Evolutionary conservation across 2,888 invertebrate genomes (phyloP).

Genomic region (Morpho achilles): DNA sequence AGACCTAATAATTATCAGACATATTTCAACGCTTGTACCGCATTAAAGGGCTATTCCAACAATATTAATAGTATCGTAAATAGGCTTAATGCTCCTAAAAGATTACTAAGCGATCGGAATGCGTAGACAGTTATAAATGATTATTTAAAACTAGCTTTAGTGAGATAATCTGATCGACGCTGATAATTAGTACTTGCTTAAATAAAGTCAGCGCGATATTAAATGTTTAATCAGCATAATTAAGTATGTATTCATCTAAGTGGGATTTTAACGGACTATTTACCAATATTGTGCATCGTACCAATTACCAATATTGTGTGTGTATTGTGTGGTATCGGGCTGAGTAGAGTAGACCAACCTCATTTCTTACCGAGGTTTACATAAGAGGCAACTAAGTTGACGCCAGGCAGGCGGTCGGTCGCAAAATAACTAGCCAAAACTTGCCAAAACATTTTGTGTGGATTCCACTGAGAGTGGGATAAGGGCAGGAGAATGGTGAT

Average conservation of each 20-base stretch:
- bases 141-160: constrained; percentile 6
- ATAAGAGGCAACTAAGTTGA: no score
- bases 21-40: constrained; percentile 18
- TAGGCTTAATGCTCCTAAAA: constrained; percentile 1
- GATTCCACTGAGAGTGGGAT: no score
- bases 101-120: constrained; percentile 8
- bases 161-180: constrained; percentile 4
- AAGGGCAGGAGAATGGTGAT: no score
- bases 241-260: background rate
- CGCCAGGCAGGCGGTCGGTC: no score
- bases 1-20: constrained; percentile 11
- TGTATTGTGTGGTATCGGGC: no score
- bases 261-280: background rate
- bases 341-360: no score
- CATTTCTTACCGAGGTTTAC: no score
- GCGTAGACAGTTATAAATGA: constrained; percentile 9
- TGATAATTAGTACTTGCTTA: constrained; percentile 1
- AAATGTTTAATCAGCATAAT: background rate
- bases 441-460: no score
- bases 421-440: no score
- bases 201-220: constrained; percentile 7
- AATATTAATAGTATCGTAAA: background rate
- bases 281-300: background rate
- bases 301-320: background rate
- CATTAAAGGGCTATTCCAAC: constrained; percentile 8